Evolutionary conservation across 92 coral and sea anemone species (phyloP), one percentile per base, ranked within the genome.

Genomic region (Diadumene lineata): DNA sequence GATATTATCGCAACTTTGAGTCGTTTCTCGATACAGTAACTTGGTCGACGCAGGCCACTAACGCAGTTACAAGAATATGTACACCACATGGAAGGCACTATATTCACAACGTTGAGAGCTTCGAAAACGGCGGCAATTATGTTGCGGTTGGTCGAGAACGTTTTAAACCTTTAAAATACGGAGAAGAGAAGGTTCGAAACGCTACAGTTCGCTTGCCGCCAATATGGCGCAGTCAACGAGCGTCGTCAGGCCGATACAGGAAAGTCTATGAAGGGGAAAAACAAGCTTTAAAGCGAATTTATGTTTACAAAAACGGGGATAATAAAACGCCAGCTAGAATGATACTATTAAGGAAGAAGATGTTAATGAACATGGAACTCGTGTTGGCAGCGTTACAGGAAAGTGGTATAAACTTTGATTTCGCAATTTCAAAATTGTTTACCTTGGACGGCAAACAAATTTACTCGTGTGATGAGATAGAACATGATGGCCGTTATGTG

Each of bases 221-320:
- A 23, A 34, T 50, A 43, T 60, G 72, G 33, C 71, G 78, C 43
- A 84, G 74, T 64, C 70, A 67, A 18, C 57, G 72, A n/a, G 57
- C 78, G 10, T 76, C 77, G 46, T 79, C 88, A 16, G 88, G 88
- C 43, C 56, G 88, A 29, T 70, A 56, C 27, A 75, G 73, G 64
- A 79, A 79, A 28, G 88, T 81, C 2, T 84, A 84, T 64, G 88
- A 84, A 68, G 79, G 72, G 26, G 88, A 84, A 62, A 84, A 48
- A 29, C 67, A 66, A 23, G 81, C 84, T 19, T 66, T 84, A 30
- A 75, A 81, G 8, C 64, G 78, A 17, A 66, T 84, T 29, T 31
- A 66, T 56, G 82, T 84, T 28, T 75, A 72, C 51, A 76, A 70
- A 30, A 84, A 84, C 38, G 88, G 88, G 7, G 84, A 84, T 31